Evolutionary conservation across 2,113 vertebrate genomes (phyloP), one percentile per base, ranked within the genome.

Genomic region (Periophthalmodon schlosseri): DNA sequence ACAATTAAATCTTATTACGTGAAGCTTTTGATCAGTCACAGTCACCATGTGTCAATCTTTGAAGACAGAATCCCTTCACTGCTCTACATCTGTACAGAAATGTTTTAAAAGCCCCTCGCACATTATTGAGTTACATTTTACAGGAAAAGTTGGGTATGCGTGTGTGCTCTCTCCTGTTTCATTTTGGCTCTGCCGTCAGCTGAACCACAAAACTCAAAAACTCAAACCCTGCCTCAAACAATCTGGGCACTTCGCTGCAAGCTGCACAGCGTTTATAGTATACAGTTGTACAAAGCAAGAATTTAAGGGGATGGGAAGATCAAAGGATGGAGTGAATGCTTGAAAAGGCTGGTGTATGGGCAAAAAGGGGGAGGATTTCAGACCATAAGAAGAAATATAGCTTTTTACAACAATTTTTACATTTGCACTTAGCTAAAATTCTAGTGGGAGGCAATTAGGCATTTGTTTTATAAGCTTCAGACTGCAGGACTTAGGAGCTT

Each of bases 121-220:
- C 89, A 86, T 85, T 88, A 90, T 77, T 83, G 81, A 72, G 82
- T 91, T 92, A 86, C 90, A 77, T 84, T 90, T 90, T 74, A 87
- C 83, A 91, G 88, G 88, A 88, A 87, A 84, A 50, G 36, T 57
- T 52, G 82, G 74, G 87, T 85, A 85, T 70, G 70, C 21, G 49
- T 75, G 73, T 76, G 46, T 74, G 79, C 54, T 70, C 64, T 80
- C 88, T 91, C 78, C 63, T 67, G 69, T 88, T 92, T 86, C 86
- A 79, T 75, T 72, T 77, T 79, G 82, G 83, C 83, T 57, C 73
- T 78, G 86, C 87, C 81, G 72, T 89, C 88, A 80, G 81, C 83
- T 76, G 74, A 87, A 91, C 84, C 87, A 67, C 89, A 91, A 87
- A 77, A 71, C 36, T 73, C 84, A 60, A n/a, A n/a, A n/a, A n/a